A percentile compares a stretch with the other conserved stretches of the same genome.
These are phyloP conservation scores for Lytechinus variegatus DNA, from an alignment of 35 echinoderm and acorn worm species.

Conservation along the genomic window DNA sequence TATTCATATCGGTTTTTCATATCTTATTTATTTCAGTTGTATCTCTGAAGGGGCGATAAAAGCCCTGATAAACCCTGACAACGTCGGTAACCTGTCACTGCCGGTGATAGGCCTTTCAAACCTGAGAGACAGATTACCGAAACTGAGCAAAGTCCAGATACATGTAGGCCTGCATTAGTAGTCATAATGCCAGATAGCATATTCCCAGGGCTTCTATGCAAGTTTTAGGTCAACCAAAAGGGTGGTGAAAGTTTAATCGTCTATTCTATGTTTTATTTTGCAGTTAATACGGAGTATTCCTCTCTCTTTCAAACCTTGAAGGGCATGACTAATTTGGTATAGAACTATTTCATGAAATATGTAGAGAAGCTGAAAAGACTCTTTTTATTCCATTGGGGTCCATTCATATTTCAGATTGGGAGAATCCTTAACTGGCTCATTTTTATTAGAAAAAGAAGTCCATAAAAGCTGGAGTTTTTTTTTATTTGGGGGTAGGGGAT, in stretches of 20 bases:
- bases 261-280: not conserved
- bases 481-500: no score
- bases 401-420: no score
- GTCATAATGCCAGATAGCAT: not conserved
- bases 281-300: not conserved
- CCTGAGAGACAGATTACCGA: not conserved
- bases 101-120: not conserved
- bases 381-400: no score
- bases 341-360: no score
- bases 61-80: not conserved
- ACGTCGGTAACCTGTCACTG: not conserved
- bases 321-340: not conserved
- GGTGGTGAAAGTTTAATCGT: not conserved
- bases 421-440: no score
- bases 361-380: no score
- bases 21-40: not conserved
- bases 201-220: not conserved
- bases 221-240: not conserved
- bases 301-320: not conserved
- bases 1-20: not conserved
- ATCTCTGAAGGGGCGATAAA: not conserved
- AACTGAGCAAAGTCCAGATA: not conserved
- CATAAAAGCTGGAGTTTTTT: no score
- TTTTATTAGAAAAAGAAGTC: no score
- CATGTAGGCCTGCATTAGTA: not conserved